Conservation (phyloP, 2,888 invertebrate genomes). For the Lampropteryx suffumata region DNA sequence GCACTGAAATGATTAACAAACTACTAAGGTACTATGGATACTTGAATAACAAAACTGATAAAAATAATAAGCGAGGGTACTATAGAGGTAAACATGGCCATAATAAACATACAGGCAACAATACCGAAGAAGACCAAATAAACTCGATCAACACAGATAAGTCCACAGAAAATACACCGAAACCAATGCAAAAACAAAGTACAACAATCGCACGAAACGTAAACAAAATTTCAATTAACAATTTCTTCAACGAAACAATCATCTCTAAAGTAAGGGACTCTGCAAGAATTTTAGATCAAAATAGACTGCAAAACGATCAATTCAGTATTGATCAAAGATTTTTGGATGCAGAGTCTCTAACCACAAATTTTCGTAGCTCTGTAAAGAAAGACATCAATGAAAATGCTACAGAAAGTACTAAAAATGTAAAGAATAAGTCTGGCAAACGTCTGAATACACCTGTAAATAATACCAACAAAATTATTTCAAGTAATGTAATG, state of each 20-base stretch:
- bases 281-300: conserved; percentile 63
- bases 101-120: conserved; percentile 25
- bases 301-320: conserved; percentile 62
- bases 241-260: conserved; percentile 58
- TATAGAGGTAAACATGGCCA: conserved; percentile 42
- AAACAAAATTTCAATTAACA: conserved; percentile 50
- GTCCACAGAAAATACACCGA: conserved; percentile 34
- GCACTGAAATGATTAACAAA: conserved; percentile 79
- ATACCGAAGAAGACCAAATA: conserved; percentile 30
- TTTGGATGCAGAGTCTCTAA: conserved; percentile 52
- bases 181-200: conserved; percentile 40
- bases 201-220: conserved; percentile 43
- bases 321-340: conserved; percentile 60
- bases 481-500: conserved; percentile 20
- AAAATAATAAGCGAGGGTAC: conserved; percentile 49
- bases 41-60: conserved; percentile 73
- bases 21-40: conserved; percentile 74
- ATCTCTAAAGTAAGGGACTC: conserved; percentile 56
- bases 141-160: conserved; percentile 30
- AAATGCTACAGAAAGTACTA: conserved; percentile 39
- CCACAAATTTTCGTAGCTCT: conserved; percentile 41
- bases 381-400: conserved; percentile 43
- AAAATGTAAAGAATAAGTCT: conserved; percentile 48
- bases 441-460: conserved; percentile 71
- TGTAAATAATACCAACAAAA: conserved; percentile 45